Base-by-base conservation (phyloP, 2,797 vertebrate genomes). In the Parauchenoglanis punctatus region DNA sequence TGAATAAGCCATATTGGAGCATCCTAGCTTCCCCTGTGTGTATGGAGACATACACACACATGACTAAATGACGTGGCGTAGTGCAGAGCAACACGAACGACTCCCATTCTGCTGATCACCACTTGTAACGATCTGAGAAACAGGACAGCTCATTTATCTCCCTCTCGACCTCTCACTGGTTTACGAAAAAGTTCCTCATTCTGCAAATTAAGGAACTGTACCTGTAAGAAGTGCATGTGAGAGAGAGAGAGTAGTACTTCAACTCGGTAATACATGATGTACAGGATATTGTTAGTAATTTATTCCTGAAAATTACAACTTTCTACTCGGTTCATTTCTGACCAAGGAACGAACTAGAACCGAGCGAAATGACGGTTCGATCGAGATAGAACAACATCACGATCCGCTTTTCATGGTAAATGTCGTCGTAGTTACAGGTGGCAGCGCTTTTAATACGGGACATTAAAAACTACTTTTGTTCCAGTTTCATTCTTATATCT, bases 181-280 rank as follows among this genome's bases (percentile, higher is more conserved):
- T 83, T 68, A 77, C 31, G 15, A 56, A 70, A 65, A 73, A 49
- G 75, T 88, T 88, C 87, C 87, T 85, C 83, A 81, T 85, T 85
- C 58, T 81, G 1, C 59, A 73, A 85, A 85, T 52, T 52, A 46
- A 73, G 87, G 87, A 88, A 88, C 65, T 81, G 44, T 17, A 59
- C 54, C 18, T 61, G 40, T 46, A 81, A 63, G 3, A 61, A 88
- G 56, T 1, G 11, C 17, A 31, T 49, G 28, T 28, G 28, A 46
- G 73, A 59, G 65, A 83, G 18, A 83, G 12, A 78, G 61, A 35
- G 61, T 46, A 75, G 78, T 67, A 81, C 28, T 46, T 81, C 20
- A 59, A 28, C 46, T n/a, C 46, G 28, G 20, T 61, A 25, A 25
- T 40, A 59, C 7, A 11, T 59, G 20, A 81, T 81, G 1, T n/a